Evolutionary conservation across 2,797 vertebrate species (phyloP).

Genomic region (Notamacropus eugenii): DNA sequence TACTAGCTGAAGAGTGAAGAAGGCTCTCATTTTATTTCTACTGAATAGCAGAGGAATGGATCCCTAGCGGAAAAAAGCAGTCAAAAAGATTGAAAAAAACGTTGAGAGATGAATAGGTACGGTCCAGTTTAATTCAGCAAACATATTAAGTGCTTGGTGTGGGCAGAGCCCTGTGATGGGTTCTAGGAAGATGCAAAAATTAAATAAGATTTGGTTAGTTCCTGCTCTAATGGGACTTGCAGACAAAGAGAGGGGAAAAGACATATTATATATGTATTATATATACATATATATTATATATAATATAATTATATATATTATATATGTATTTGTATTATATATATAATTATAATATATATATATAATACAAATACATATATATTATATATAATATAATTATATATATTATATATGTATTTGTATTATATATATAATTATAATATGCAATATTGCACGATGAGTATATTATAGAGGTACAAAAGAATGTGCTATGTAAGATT

Average conservation of each 20-base stretch:
- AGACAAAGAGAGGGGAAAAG: neutral
- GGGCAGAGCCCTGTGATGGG: neutral
- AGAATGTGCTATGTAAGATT: neutral
- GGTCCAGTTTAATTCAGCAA: neutral
- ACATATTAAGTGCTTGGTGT: neutral
- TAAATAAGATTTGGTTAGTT: neutral
- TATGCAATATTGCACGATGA: neutral
- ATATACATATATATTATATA: neutral
- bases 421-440: neutral
- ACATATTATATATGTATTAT: neutral
- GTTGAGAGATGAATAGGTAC: neutral
- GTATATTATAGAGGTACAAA: neutral
- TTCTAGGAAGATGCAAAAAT: neutral
- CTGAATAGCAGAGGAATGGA: neutral
- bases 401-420: too few species aligned
- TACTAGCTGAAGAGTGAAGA: slow-evolving; percentile 16
- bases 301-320: too few species aligned
- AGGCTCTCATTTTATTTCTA: neutral
- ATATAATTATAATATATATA: neutral
- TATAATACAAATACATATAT: neutral
- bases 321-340: too few species aligned
- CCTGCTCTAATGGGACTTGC: neutral
- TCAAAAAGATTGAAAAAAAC: neutral
- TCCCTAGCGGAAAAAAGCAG: neutral
- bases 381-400: too few species aligned